Evolutionary conservation across 2,113 vertebrate genomes (phyloP), one percentile per base, ranked within the genome.

Genomic region (Epinephelus lanceolatus): DNA sequence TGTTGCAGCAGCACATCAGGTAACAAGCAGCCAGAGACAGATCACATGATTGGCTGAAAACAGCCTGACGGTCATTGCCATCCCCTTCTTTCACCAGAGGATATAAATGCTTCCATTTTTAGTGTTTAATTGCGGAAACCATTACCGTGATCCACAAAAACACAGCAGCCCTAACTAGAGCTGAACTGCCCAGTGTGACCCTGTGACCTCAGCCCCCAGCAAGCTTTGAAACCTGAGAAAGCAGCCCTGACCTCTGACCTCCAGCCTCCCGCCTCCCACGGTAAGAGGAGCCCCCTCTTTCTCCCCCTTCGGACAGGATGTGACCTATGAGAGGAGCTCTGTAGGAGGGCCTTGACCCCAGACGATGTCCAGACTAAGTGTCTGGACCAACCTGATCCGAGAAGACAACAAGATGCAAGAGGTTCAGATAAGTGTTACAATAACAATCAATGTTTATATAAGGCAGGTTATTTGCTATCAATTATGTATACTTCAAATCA

Each of bases 151-250:
- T 90, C 78, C 90, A 88, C 83, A 91, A 86, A 91, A 82, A 92
- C 75, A 85, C 87, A 45, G 87, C 71, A 18, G 86, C 73, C 71
- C 83, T 93, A 89, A 91, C 89, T 88, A 89, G 84, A 88, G 87
- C 87, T 86, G 63, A 94, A 88, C 86, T 84, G 83, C 84, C 83
- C 87, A 7, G 57, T 3, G 66, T 89, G 90, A 93, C 91, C 91
- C 86, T 27, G 68, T 25, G 45, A 89, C 89, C 92, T 88, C 85
- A 60, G 91, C 84, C 73, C 81, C 84, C 67, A 71, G 86, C 80
- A 52, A 72, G 86, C 93, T 96, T 95, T 95, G 95, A 95, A 96
- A 95, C 93, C 82, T 84, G 94, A 95, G 94, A 95, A 89, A 88
- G 87, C 79, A 81, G 77, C 60, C 51, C 70, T 87, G 89, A 94